These are phyloP conservation scores for Neoscelio sp. DNA, from an alignment of 2,888 invertebrate genomes.

Conservation along the genomic window DNA sequence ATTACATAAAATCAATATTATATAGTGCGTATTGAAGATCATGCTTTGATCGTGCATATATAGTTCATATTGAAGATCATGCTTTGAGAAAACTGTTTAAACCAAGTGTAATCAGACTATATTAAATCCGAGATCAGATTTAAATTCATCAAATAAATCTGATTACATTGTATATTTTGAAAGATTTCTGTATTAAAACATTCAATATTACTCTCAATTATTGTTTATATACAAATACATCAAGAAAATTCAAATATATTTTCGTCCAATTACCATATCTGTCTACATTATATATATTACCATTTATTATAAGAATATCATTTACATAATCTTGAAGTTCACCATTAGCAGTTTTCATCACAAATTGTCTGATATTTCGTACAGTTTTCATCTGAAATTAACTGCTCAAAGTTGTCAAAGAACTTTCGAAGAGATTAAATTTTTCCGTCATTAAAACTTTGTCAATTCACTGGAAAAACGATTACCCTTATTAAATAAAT, in stretches of 20 bases:
- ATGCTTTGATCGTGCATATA: no score
- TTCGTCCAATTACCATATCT: slow-evolving; percentile 4
- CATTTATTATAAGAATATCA: slow-evolving; percentile 36
- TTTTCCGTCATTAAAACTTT: slow-evolving; percentile 59
- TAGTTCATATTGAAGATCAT: no score
- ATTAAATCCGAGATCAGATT: no score
- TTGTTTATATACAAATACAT: neutral
- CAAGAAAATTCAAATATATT: neutral
- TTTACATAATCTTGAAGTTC: slow-evolving; percentile 14
- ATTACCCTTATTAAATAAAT: slow-evolving; percentile 52
- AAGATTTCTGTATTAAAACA: no score
- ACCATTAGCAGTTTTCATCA: slow-evolving; percentile 47
- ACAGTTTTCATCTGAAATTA: slow-evolving; percentile 49
- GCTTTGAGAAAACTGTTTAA: no score
- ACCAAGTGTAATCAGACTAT: no score
- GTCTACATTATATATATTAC: neutral
- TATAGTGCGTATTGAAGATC: no score
- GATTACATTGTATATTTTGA: no score
- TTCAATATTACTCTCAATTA: no score
- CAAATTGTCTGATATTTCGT: slow-evolving; percentile 42
- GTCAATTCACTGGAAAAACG: slow-evolving; percentile 60
- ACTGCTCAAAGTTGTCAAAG: slow-evolving; percentile 36
- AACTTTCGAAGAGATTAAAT: slow-evolving; percentile 57
- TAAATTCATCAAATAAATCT: no score
- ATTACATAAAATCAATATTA: no score